Percentiles rank a stretch among this genome's conserved stretches.
These are phyloP conservation scores for Rhabdornis inornatus DNA, from an alignment of 2,113 vertebrate species.

Conservation along the genomic window DNA sequence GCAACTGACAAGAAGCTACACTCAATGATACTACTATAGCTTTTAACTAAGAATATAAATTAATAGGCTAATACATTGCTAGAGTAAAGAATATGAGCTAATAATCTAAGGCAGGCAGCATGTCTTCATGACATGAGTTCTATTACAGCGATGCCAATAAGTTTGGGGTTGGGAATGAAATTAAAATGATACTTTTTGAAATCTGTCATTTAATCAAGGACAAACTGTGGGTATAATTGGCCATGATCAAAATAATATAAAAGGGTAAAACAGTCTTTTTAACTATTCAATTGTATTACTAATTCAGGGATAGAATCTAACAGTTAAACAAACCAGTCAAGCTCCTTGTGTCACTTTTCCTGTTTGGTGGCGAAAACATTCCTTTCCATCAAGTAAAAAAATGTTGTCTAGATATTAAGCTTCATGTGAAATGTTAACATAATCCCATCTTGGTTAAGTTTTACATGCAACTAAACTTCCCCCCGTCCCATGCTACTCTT, in stretches of 20 bases:
- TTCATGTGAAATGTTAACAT: background rate
- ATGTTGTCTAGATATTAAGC: background rate
- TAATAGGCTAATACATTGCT: background rate
- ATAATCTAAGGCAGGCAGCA: background rate
- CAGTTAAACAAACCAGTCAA: background rate
- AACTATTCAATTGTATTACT: background rate
- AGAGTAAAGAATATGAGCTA: background rate
- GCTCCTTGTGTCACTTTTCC: background rate
- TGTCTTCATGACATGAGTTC: background rate
- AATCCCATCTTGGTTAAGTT: background rate
- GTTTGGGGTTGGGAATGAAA: background rate
- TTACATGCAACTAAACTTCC: background rate
- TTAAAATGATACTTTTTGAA: background rate
- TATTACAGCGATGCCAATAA: background rate
- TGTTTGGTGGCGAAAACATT: background rate
- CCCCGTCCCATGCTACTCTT: background rate
- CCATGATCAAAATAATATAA: background rate
- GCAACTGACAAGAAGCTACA: background rate
- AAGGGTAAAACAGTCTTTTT: background rate
- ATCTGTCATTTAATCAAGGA: background rate
- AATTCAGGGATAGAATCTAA: background rate
- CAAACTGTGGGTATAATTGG: background rate
- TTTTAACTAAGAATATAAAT: background rate
- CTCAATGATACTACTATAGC: background rate
- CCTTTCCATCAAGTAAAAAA: background rate